Evolutionary conservation across 37 sponge, comb jelly and placozoan species (phyloP).

Genomic region (Dysidea cf. avara): DNA sequence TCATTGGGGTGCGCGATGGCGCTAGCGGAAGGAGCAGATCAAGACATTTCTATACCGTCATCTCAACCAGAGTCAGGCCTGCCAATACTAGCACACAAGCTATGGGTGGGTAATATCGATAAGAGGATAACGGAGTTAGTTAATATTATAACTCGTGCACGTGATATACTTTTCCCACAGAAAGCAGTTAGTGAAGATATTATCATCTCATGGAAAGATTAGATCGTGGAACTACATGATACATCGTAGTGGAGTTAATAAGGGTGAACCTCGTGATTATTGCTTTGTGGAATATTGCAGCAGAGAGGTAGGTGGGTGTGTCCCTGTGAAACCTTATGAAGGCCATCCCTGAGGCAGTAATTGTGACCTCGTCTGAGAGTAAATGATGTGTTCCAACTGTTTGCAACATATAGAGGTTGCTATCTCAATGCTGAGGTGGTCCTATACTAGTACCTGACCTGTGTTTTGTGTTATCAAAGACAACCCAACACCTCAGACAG

Average conservation of each 20-base stretch:
- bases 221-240: constrained; percentile 55
- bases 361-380: too few relatives aligned
- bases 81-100: constrained; percentile 75
- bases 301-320: constrained; percentile 51
- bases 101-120: constrained; percentile 84
- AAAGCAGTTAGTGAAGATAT: constrained; percentile 57
- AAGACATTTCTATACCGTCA: constrained; percentile 54
- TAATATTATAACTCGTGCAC: neutral
- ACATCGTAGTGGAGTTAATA: constrained; percentile 42
- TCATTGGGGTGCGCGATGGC: too few relatives aligned
- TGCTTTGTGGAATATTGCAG: constrained; percentile 75
- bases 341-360: too few relatives aligned
- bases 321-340: too few relatives aligned
- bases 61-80: constrained; percentile 52
- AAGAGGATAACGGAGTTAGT: constrained; percentile 76
- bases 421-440: too few relatives aligned
- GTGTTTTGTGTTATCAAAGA: too few relatives aligned
- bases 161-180: constrained; percentile 23
- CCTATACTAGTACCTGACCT: too few relatives aligned
- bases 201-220: constrained; percentile 44
- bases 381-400: too few relatives aligned
- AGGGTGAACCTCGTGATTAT: constrained; percentile 67
- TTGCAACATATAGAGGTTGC: too few relatives aligned
- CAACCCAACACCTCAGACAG: too few relatives aligned
- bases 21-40: neutral